Evolutionary conservation across 2,113 vertebrate species (phyloP).

Genomic region (Anseranas semipalmata): DNA sequence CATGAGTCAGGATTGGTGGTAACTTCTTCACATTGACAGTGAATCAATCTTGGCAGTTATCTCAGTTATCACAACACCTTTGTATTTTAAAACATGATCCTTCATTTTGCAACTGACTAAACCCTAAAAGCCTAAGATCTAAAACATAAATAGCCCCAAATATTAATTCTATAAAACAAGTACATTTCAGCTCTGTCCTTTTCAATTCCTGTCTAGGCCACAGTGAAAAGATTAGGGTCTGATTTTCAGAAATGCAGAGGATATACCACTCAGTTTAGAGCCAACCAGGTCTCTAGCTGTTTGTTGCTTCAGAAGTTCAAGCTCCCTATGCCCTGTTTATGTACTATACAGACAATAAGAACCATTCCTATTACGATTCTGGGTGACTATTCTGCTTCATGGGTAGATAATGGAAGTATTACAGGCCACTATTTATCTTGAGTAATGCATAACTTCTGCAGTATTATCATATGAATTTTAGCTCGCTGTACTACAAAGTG

Average conservation of each 20-base stretch:
- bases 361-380: neutral
- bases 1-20: neutral
- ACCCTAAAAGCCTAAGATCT: neutral
- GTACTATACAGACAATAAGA: neutral
- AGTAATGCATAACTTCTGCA: neutral
- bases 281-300: neutral
- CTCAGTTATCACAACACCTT: neutral
- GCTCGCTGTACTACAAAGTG: neutral
- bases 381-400: neutral
- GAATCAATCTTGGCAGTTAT: neutral
- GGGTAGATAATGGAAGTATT: too few species aligned
- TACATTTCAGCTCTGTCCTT: neutral
- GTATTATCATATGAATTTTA: neutral
- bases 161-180: neutral
- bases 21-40: neutral
- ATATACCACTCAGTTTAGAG: neutral
- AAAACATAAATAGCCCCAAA: neutral
- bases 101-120: neutral
- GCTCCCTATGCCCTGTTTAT: neutral
- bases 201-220: neutral
- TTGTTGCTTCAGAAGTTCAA: neutral
- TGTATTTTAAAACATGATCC: neutral
- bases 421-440: neutral
- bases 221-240: neutral
- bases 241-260: neutral